phyloP scores from a whole-genome alignment of 1,140 invertebrate species.

The Macrobrachium nipponense region DNA sequence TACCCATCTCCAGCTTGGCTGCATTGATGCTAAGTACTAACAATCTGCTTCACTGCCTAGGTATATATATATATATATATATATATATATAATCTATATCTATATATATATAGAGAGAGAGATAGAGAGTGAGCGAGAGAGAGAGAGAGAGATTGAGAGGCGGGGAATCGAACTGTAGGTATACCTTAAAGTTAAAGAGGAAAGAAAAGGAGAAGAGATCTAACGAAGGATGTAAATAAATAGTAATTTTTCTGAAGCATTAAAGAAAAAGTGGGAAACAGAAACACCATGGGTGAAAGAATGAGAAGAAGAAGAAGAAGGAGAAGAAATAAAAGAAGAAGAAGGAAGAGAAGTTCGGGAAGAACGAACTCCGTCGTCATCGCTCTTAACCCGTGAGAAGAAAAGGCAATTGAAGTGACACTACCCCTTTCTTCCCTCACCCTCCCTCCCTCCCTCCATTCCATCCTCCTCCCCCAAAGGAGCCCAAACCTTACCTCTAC shows the following conservation, averaged over 20 bases:
- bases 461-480: not conserved
- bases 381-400: not conserved
- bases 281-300: not conserved
- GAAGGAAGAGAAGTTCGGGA: not conserved
- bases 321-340: not conserved
- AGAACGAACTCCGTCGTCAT: not conserved
- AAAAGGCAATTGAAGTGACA: not conserved
- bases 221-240: not conserved
- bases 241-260: not conserved
- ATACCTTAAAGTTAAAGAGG: not conserved
- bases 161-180: not conserved
- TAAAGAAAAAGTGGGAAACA: not conserved
- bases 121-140: constrained; percentile 3
- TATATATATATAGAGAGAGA: not conserved
- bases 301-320: not conserved
- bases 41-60: too few relatives aligned
- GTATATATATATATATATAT: too few relatives aligned
- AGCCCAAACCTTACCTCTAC: too few relatives aligned
- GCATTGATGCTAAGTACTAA: too few relatives aligned
- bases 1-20: too few relatives aligned
- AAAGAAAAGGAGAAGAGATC: not conserved
- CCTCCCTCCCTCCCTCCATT: not conserved
- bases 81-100: not conserved
- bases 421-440: not conserved
- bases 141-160: not conserved